Percentiles rank a stretch among this genome's conserved stretches.
These are phyloP conservation scores for Rapana venosa DNA, from an alignment of 2,888 invertebrate genomes.

Conservation along the genomic window DNA sequence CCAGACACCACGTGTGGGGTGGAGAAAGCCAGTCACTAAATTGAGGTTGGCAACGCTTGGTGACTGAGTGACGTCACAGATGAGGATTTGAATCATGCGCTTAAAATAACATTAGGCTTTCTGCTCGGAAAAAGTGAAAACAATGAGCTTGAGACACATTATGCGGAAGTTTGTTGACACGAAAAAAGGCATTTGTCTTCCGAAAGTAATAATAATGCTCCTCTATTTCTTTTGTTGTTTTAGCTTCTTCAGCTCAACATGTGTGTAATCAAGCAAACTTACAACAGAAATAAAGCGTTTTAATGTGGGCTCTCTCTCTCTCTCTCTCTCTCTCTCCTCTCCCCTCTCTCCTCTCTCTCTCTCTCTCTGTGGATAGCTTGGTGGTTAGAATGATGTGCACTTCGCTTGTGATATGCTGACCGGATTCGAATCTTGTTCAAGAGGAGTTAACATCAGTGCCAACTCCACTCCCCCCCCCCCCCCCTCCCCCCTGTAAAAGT, in stretches of 20 bases:
- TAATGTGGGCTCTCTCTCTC: not conserved
- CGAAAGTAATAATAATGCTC: not conserved
- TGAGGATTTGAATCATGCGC: not conserved
- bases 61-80: slow-evolving; percentile 41
- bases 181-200: not conserved
- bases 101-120: not conserved
- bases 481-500: too few relatives aligned
- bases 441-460: too few relatives aligned
- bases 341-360: not conserved
- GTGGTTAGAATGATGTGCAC: too few relatives aligned
- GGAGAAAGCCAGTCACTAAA: not conserved
- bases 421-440: too few relatives aligned
- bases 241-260: not conserved
- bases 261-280: not conserved
- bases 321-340: not conserved
- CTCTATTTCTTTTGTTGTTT: not conserved
- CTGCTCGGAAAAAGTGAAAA: not conserved
- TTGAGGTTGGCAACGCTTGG: slow-evolving; percentile 26
- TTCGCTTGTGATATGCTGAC: too few relatives aligned
- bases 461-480: too few relatives aligned
- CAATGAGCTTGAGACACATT: too few relatives aligned
- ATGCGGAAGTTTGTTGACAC: not conserved
- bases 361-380: not conserved
- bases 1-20: not conserved
- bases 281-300: not conserved